phyloP scores from a whole-genome alignment of 2,113 vertebrate genomes.

The Entomyzon cyanotis region DNA sequence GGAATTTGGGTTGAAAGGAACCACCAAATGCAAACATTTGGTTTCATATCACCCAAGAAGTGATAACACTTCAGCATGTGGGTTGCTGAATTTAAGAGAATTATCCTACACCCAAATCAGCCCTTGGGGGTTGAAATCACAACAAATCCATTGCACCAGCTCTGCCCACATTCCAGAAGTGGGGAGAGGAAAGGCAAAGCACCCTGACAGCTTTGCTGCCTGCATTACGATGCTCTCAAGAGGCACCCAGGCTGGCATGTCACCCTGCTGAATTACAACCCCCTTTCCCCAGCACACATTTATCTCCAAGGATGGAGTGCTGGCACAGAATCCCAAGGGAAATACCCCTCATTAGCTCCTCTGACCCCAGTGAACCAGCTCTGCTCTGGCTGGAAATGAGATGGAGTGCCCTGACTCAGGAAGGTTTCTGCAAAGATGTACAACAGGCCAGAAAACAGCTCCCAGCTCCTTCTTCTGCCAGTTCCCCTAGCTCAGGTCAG shows the following conservation, averaged over 20 bases:
- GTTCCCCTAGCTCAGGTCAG: not conserved
- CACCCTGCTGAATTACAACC: not conserved
- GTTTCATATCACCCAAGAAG: not conserved
- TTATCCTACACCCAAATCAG: not conserved
- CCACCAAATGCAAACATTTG: not conserved
- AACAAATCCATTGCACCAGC: not conserved
- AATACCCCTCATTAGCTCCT: not conserved
- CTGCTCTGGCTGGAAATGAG: not conserved
- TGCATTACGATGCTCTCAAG: not conserved
- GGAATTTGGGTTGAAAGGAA: not conserved
- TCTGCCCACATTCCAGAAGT: not conserved
- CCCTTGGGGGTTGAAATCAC: not conserved
- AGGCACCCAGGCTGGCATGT: not conserved
- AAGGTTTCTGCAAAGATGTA: not conserved
- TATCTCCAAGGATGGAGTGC: not conserved
- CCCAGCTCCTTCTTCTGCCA: not conserved
- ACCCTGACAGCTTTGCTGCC: not conserved
- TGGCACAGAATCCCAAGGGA: not conserved
- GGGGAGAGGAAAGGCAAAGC: not conserved
- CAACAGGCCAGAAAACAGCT: not conserved
- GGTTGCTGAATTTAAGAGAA: not conserved
- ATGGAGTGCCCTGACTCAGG: not conserved
- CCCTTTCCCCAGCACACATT: not conserved
- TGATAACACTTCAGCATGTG: rapidly evolving
- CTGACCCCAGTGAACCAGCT: not conserved